Evolutionary conservation across 64 coral and sea anemone species (phyloP), one percentile per base, ranked within the genome.

Genomic region (Actinia tenebrosa): DNA sequence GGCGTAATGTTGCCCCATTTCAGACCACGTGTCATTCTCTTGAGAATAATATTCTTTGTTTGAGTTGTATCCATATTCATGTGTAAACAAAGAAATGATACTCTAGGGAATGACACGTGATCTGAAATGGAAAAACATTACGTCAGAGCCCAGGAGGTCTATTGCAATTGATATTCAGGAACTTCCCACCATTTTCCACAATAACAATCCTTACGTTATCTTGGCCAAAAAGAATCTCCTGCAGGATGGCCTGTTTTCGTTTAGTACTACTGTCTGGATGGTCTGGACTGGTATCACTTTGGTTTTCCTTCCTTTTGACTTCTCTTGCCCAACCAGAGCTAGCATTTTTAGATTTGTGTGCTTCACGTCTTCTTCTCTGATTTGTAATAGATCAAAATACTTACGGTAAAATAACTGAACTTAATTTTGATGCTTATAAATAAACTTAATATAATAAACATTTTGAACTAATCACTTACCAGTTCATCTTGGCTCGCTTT

Each of bases 141-240:
- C 30, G 1, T 37, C 30, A 37, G 30, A 37, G 47, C 47, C 3
- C 0, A 50, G 7, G 47, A 50, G 47, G 47, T 5, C 47, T 50
- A 50, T 50, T 50, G 3, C 47, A 50, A 50, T 50, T 37, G 30
- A 37, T 37, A 37, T 37, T 37, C 30, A 37, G 30, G 30, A 37
- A 37, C 30, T 37, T 37, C 30, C 30, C 30, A 37, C 30, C 47
- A 50, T 50, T 50, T 50, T 50, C 47, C 47, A 50, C 3, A 50
- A 50, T 50, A 50, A 50, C 47, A 50, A 50, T 1, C 10, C n/a
- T 66, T 86, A 96, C 94, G 71, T 97, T 90, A 56, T 97, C 94
- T 26, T 91, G 91, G 23, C 94, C 91, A 93, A 91, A 97, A 6
- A 97, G 77, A 81, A 97, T 92, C 77, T 97, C 94, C 60, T 97